Conservation (phyloP, 2,113 vertebrate species). For the Notarius lentiginosus region DNA sequence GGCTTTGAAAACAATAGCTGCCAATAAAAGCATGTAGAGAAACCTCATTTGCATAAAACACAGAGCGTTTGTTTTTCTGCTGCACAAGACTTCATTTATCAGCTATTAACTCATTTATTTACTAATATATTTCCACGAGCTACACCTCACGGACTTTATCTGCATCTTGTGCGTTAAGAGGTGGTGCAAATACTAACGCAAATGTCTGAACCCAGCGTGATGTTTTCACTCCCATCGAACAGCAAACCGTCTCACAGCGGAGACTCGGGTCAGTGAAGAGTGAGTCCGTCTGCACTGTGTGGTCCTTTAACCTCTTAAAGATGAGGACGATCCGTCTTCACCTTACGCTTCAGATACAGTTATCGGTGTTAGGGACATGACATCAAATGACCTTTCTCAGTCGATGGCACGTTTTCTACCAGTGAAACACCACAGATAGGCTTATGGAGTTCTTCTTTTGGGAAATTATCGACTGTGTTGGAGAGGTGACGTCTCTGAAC, state of each 20-base stretch:
- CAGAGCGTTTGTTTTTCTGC: background rate
- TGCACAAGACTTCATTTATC: background rate
- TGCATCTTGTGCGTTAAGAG: background rate
- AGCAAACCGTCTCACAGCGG: background rate
- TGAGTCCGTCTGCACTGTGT: background rate
- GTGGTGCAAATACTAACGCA: no score
- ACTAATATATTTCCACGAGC: background rate
- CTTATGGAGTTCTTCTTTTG: no score
- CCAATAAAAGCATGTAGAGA: background rate
- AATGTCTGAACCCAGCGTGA: background rate
- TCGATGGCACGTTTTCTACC: background rate
- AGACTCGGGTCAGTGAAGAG: background rate
- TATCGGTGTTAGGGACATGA: background rate
- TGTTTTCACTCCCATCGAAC: background rate
- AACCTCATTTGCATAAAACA: background rate
- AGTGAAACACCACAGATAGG: no score
- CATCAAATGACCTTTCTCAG: background rate
- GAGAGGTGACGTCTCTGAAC: no score
- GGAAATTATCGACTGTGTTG: no score
- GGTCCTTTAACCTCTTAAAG: background rate
- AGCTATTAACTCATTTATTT: background rate
- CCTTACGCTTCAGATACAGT: background rate
- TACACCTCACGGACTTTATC: background rate
- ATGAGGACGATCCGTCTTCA: no score
- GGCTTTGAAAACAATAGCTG: conserved; percentile 30